Base-by-base conservation (phyloP, 2,113 vertebrate species). In the Rhinoptilus africanus region DNA sequence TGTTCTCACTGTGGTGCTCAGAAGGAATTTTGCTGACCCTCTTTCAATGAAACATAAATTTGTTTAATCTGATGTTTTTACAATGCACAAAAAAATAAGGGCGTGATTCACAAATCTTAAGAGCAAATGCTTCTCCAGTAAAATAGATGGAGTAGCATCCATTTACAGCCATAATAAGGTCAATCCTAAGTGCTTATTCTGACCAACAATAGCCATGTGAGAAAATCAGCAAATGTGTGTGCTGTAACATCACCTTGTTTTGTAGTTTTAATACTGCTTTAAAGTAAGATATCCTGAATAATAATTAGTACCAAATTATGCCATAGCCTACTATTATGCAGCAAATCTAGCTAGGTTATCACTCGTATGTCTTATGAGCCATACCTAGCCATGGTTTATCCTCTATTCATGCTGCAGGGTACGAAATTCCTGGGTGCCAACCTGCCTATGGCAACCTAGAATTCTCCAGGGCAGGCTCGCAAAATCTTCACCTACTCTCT, bases 351-450 rank as follows among this genome's bases (percentile, higher is more conserved):
- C 96, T 88, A 62, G 39, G 86, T 76, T 56, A 9, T 68, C 88
- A 92, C 96, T 83, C 63, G 1, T 47, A 51, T 95, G 87, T 95
- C 89, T 94, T 88, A 90, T 96, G 90, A 98, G 96, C 92, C 73
- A 48, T n/a, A 95, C 98, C 98, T 97, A 98, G 98, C 97, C 89
- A 96, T 96, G 98, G 98, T 98, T 97, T 98, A 97, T 98, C 98
- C 98, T 98, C 96, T 98, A 97, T 97, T 83, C 98, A 97, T 98
- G 96, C 98, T 98, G 97, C 98, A 98, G 98, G 98, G 97, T 98
- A 97, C 98, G 97, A 96, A 98, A 98, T 98, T 98, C 98, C 98
- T 98, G 98, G 98, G 98, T 98, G 96, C 98, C 98, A 97, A 96
- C 97, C 62, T 98, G 98, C 97, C 97, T 98, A 84, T 98, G 98